Conservation (phyloP, 2,113 vertebrate species). For the Calyptomena viridis region DNA sequence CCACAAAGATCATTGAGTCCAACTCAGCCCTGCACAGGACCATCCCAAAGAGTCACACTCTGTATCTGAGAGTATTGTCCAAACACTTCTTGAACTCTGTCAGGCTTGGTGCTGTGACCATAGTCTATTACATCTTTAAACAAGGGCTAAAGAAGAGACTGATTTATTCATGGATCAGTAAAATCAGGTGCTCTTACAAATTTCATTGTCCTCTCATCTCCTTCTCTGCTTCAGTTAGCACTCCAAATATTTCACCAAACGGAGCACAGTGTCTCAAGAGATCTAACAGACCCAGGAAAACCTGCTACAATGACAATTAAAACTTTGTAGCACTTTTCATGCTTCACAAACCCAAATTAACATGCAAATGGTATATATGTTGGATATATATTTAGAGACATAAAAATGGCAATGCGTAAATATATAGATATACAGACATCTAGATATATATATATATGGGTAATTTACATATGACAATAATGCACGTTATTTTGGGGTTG, state of each 20-base stretch:
- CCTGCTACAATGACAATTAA: not conserved
- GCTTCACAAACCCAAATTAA: not conserved
- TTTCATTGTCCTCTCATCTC: not conserved
- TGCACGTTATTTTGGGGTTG: not conserved
- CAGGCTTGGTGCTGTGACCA: not conserved
- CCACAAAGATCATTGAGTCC: not conserved
- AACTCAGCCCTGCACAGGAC: not conserved
- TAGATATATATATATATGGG: not conserved
- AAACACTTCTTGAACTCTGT: not conserved
- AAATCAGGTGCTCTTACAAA: not conserved
- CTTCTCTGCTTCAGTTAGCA: not conserved
- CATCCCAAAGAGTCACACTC: not conserved
- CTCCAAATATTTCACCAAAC: not conserved
- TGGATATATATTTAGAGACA: not conserved
- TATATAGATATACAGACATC: not conserved
- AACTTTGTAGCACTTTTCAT: not conserved
- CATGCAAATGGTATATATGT: fast-evolving
- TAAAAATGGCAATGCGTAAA: not conserved
- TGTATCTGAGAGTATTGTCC: not conserved
- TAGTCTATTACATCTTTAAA: not conserved
- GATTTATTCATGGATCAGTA: not conserved
- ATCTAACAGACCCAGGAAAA: not conserved
- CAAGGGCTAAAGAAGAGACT: not conserved
- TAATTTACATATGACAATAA: not conserved
- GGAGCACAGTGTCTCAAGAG: not conserved